Evolutionary conservation across 1,140 invertebrate species (phyloP).

Genomic region (Andricus grossulariae): DNA sequence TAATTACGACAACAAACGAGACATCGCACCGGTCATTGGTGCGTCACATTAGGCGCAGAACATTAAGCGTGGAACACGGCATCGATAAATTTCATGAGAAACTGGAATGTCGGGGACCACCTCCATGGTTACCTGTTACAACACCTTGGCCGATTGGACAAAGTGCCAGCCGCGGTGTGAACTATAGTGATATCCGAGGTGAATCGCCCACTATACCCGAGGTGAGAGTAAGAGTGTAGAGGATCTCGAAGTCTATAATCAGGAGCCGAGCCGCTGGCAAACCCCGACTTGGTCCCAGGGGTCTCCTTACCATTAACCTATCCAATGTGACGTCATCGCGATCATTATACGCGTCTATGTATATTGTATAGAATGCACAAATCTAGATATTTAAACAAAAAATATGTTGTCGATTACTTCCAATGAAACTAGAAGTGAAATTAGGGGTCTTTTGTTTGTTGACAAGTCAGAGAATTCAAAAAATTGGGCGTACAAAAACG

Average conservation of each 20-base stretch:
- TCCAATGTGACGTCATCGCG: slow-evolving; percentile 66
- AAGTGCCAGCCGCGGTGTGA: slow-evolving; percentile 65
- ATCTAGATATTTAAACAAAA: not conserved
- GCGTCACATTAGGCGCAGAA: slow-evolving; percentile 32
- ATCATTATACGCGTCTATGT: slow-evolving; percentile 39
- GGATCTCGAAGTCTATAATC: slow-evolving; percentile 74
- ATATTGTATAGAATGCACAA: not conserved
- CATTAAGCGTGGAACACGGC: slow-evolving; percentile 55
- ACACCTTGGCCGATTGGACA: slow-evolving; percentile 71
- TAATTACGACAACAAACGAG: slow-evolving; percentile 27
- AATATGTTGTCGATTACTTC: not conserved
- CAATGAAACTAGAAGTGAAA: not conserved
- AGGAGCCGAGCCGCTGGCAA: slow-evolving; percentile 72
- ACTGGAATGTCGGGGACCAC: slow-evolving; percentile 70
- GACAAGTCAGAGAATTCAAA: too few relatives aligned
- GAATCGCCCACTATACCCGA: slow-evolving; percentile 66
- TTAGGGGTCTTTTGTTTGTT: too few relatives aligned
- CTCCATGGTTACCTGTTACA: slow-evolving; percentile 68
- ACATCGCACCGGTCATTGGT: not conserved
- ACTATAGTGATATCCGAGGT: slow-evolving; percentile 68
- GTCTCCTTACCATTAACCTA: slow-evolving; percentile 69
- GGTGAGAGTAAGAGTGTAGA: slow-evolving; percentile 73
- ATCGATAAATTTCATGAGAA: slow-evolving; percentile 70
- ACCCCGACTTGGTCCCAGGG: slow-evolving; percentile 55
- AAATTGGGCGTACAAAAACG: too few relatives aligned